Base-by-base conservation (phyloP, 2,113 vertebrate species). In the Donacobius atricapilla region DNA sequence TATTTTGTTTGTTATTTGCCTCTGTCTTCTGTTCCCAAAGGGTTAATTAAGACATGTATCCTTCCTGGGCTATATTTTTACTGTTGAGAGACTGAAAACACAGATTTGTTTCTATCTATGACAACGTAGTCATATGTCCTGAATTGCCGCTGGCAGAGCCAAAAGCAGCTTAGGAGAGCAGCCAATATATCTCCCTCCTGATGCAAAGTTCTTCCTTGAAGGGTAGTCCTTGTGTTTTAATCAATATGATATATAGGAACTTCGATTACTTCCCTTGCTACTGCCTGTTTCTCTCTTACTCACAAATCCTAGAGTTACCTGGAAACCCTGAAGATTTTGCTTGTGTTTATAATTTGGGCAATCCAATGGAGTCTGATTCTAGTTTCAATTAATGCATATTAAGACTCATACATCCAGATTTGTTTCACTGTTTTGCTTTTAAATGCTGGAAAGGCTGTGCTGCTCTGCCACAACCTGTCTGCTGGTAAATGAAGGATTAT, bases 11-110 rank as follows among this genome's bases (percentile, higher is more conserved):
- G 35, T 50, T 79, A 44, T 70, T 84, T 72, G 64, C 25, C 75
- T 91, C 94, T 89, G 30, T 69, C 54, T 76, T 85, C 58, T 82
- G 30, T 65, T 94, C 87, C 61, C 4, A 3, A 87, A 63, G 82
- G 93, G 61, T 79, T 95, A 94, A 93, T 94, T 94, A 93, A 60
- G 73, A 68, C n/a, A 12, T 42, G 40, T 56, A 45, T 76, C 30
- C 50, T 93, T 93, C 81, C 65, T 61, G 16, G 42, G 40, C 70
- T 85, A 8, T 35, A 47, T 68, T 83, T 96, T 91, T 79, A 42
- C 20, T 31, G 33, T 8, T 71, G 50, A 65, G 65, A 53, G 70
- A 47, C 40, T 90, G n/a, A 87, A 91, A 94, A 33, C 2, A 3
- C n/a, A 24, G 82, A 58, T 90, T 93, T 73, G 35, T 76, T 93